Evolutionary conservation across 1,140 invertebrate species (phyloP), one percentile per base, ranked within the genome.

Genomic region (Maniola jurtina): DNA sequence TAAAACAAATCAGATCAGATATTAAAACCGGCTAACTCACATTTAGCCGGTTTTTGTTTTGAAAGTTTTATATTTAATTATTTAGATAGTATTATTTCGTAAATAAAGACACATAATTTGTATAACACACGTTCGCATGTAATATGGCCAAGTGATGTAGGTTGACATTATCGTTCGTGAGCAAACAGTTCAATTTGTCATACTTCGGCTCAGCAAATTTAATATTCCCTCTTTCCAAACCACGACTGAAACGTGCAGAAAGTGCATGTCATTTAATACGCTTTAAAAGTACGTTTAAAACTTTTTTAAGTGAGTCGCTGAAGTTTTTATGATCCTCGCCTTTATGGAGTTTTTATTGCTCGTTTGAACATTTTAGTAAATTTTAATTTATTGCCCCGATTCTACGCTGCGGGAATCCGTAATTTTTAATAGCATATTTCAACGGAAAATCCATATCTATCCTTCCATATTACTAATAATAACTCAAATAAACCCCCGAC

Each of bases 321-420:
- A 52, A 52, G 48, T 52, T 52, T 52, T 52, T 52, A 52, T 52
- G 48, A 52, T 25, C 14, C 14, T 52, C 14, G 14, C 7, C 48
- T 16, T 52, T 52, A 52, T 16, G 48, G 16, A 52, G 48, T 52
- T 52, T 52, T 52, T 52, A 52, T 52, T 25, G 48, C 5, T 7
- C 48, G 14, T 52, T 25, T 16, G 48, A 25, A 52, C 14, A 25
- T 52, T 52, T 10, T 15, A 16, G 15, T 16, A 52, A 52, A 16
- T 52, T 25, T 52, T 52, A 52, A 52, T 52, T 52, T 52, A 52
- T 25, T 7, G 14, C 5, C 16, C 13, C 42, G 42, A 45, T 45
- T 45, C 13, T 0, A 45, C 42, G 42, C 13, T 11, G 42, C 5
- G 13, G 5, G 13, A 45, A 45, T 52, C 25, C 16, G 48, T 52